Percentiles rank a stretch among this genome's conserved stretches.
phyloP scores from a whole-genome alignment of 2,888 invertebrate genomes.

The Tricholauxania praeusta region DNA sequence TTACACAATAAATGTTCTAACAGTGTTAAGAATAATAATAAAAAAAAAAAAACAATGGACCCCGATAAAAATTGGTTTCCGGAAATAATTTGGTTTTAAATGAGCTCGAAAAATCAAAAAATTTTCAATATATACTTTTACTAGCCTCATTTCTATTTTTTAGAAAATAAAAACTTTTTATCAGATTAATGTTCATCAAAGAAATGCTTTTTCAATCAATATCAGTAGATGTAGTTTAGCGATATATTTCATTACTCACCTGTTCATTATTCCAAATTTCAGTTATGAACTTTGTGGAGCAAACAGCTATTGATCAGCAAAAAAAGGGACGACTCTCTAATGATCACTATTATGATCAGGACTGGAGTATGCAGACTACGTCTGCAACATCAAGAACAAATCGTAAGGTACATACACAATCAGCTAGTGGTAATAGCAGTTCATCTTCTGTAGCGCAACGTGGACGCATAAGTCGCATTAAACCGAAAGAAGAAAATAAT shows the following conservation, averaged over 20 bases:
- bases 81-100: too few relatives aligned
- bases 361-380: conserved; percentile 54
- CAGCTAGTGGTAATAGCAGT: conserved; percentile 38
- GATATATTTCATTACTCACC: too few relatives aligned
- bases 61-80: too few relatives aligned
- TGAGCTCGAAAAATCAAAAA: background rate
- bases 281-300: conserved; percentile 47
- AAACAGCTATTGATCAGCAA: conserved; percentile 32
- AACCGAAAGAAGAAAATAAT: conserved; percentile 60
- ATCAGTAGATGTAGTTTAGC: too few relatives aligned
- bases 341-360: conserved; percentile 65
- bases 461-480: conserved; percentile 60
- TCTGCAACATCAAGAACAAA: conserved; percentile 45
- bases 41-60: too few relatives aligned
- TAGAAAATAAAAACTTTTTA: background rate
- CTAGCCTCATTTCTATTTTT: background rate
- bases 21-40: too few relatives aligned
- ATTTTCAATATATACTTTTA: too few relatives aligned
- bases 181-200: background rate
- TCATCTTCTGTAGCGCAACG: conserved; percentile 47
- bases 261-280: conserved; percentile 22
- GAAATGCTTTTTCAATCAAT: too few relatives aligned
- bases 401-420: conserved; percentile 43
- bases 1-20: too few relatives aligned
- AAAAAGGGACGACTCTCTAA: conserved; percentile 46